A percentile compares a stretch with the other conserved stretches of the same genome.
Conservation (phyloP, 2,888 invertebrate genomes). For the Tillus elongatus region DNA sequence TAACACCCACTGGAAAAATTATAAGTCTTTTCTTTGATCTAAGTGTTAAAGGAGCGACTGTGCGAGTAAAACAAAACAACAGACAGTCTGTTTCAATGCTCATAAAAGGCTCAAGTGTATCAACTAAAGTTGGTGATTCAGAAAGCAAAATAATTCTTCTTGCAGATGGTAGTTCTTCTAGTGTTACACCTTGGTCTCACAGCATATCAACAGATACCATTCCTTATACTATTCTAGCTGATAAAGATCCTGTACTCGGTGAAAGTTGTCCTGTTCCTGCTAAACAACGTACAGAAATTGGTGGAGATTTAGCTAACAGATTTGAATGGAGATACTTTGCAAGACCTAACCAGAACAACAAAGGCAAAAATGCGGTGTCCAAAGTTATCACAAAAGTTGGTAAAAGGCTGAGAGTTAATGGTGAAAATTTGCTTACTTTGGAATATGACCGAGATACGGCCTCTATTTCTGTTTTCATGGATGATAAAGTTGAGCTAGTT, state of each 20-base stretch:
- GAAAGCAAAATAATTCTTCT: constrained; percentile 72
- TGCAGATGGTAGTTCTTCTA: constrained; percentile 74
- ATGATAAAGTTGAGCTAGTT: constrained; percentile 73
- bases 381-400: constrained; percentile 77
- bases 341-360: constrained; percentile 58
- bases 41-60: constrained; percentile 84
- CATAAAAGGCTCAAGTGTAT: constrained; percentile 79
- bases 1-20: constrained; percentile 92
- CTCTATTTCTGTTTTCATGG: constrained; percentile 79
- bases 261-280: constrained; percentile 89
- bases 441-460: constrained; percentile 85
- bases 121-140: constrained; percentile 72
- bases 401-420: constrained; percentile 78
- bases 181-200: constrained; percentile 79
- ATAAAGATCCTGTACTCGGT: constrained; percentile 69
- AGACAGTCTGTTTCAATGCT: constrained; percentile 75
- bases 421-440: constrained; percentile 79
- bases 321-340: constrained; percentile 95
- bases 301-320: constrained; percentile 81
- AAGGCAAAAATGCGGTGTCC: constrained; percentile 46
- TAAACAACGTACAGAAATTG: constrained; percentile 81
- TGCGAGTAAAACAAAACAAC: constrained; percentile 73
- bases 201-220: constrained; percentile 82
- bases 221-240: constrained; percentile 82
- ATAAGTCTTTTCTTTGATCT: constrained; percentile 81